Evolutionary conservation across 2,888 invertebrate species (phyloP), one percentile per base, ranked within the genome.

Genomic region (Oxystoma pomonae): DNA sequence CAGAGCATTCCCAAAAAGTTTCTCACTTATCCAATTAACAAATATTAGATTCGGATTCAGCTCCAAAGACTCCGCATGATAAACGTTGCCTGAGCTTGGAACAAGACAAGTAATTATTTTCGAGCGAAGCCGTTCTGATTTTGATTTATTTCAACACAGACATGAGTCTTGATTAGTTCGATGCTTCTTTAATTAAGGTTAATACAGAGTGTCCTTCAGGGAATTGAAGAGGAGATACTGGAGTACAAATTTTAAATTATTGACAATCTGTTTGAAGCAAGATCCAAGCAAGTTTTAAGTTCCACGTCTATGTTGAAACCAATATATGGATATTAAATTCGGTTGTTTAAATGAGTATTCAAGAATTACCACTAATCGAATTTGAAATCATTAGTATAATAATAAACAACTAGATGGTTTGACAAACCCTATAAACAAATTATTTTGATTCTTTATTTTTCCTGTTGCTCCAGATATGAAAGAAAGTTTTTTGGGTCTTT

Each of bases 101-200:
- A 79, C 80, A 77, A 80, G 81, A 81, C 80, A 75, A 78, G 79
- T 80, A 81, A 81, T 81, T 81, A 81, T 81, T 81, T 80, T 77
- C 76, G 75, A 76, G 75, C 77, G 77, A 7, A 35, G 77, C 76
- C 78, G 76, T 76, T 77, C 76, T 75, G 78, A 79, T 78, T 81
- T 80, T 81, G 81, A 81, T 81, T 81, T 81, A 81, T 81, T 76
- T 73, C 75, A 74, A 78, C 78, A 79, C 77, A 75, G 78, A 79
- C 80, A 75, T 77, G 77, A 77, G 78, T 77, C 77, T 80, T 79
- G 80, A 80, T 81, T 81, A 80, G 80, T 79, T 80, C 78, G 79
- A 80, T 80, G 80, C 78, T 35, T 35, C 35, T 35, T 35, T 35
- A 35, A 35, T 35, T 35, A 35, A 35, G 35, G 35, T 35, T 35